Conservation (phyloP, 1,140 invertebrate genomes). For the Zaprionus capensis region DNA sequence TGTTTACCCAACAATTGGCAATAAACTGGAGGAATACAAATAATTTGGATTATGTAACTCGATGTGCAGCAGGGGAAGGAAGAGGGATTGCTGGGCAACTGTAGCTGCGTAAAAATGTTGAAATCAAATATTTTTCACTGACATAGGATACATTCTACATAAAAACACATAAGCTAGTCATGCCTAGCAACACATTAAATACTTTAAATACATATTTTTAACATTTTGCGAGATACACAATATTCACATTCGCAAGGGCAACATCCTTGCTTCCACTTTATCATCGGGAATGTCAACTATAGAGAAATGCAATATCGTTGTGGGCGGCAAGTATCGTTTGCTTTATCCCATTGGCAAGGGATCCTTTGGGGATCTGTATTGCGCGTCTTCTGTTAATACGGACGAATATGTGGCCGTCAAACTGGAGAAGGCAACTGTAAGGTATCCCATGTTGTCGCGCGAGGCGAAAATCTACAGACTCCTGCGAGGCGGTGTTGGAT, state of each 20-base stretch:
- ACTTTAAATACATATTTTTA: constrained; percentile 32
- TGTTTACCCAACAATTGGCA: not conserved
- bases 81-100: not conserved
- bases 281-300: not conserved
- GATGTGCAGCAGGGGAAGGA: not conserved
- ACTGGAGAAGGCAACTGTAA: constrained; percentile 92
- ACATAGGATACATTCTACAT: not conserved
- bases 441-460: constrained; percentile 95
- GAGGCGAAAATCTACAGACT: constrained; percentile 96
- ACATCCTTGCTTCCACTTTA: not conserved
- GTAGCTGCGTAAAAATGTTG: not conserved
- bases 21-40: not conserved
- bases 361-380: constrained; percentile 97
- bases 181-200: constrained; percentile 31
- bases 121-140: not conserved
- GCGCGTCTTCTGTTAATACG: constrained; percentile 94
- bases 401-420: constrained; percentile 98
- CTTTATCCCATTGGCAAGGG: constrained; percentile 95
- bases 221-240: constrained; percentile 5
- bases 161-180: constrained; percentile 30
- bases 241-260: too few species aligned
- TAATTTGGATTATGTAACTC: not conserved
- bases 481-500: constrained; percentile 94
- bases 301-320: constrained; percentile 84
- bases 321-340: constrained; percentile 94